Conservation (phyloP, 2,888 invertebrate species). For the Phytoseiulus persimilis region DNA sequence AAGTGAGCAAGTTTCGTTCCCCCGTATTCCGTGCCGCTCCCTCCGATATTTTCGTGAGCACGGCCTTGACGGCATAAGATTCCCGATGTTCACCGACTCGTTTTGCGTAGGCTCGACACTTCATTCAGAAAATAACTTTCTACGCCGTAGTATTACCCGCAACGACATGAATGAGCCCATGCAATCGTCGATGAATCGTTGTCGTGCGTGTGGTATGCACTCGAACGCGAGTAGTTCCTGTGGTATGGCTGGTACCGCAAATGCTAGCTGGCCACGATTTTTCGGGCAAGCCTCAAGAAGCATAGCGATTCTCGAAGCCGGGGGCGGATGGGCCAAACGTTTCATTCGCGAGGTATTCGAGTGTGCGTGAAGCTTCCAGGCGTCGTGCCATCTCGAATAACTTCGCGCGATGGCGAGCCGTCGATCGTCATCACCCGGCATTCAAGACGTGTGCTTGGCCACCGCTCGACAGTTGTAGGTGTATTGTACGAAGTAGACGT, state of each 20-base stretch:
- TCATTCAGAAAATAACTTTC: slow-evolving; percentile 5
- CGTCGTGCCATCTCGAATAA: not conserved
- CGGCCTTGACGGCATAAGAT: not conserved
- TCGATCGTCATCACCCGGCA: not conserved
- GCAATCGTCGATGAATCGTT: not conserved
- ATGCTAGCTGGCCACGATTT: not conserved
- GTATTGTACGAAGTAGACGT: not conserved
- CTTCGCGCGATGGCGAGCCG: not conserved
- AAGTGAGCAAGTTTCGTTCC: not conserved
- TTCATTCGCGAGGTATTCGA: too few species aligned
- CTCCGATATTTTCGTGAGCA: not conserved
- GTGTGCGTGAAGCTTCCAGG: too few species aligned
- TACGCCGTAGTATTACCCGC: not conserved
- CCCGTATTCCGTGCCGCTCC: not conserved
- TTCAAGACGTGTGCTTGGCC: not conserved
- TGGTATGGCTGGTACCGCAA: not conserved
- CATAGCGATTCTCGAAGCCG: too few species aligned
- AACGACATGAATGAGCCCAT: not conserved
- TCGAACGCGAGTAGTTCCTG: not conserved
- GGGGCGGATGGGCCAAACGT: too few species aligned
- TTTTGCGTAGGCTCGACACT: not conserved
- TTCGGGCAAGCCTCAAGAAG: too few species aligned
- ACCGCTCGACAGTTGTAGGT: not conserved
- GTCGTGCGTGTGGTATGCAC: not conserved
- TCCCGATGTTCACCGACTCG: not conserved